phyloP scores from a whole-genome alignment of 2,888 invertebrate species.

The Apotomis turbidana region DNA sequence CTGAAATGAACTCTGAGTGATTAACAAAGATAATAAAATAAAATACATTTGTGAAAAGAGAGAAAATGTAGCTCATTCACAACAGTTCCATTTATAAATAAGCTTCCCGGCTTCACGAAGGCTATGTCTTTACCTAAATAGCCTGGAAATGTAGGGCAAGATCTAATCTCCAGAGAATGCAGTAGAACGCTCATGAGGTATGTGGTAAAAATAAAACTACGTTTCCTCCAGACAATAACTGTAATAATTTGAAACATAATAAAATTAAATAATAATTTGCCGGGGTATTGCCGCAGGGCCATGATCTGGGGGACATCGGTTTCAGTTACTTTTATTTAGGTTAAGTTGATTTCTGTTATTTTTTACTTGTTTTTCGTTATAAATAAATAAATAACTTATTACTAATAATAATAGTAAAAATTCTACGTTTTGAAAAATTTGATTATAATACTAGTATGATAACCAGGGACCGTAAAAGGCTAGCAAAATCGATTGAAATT shows the following conservation, averaged over 20 bases:
- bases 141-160: constrained; percentile 14
- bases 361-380: too few species aligned
- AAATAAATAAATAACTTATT: too few species aligned
- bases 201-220: not conserved
- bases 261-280: not conserved
- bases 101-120: not conserved
- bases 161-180: constrained; percentile 17
- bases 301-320: too few species aligned
- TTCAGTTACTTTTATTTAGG: too few species aligned
- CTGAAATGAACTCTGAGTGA: too few species aligned
- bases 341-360: too few species aligned
- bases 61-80: not conserved
- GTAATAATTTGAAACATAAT: not conserved
- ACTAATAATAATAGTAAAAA: too few species aligned
- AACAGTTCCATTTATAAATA: not conserved
- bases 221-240: not conserved
- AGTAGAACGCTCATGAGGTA: not conserved
- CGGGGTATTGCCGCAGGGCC: too few species aligned
- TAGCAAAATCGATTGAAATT: too few species aligned
- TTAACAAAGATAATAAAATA: not conserved
- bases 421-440: too few species aligned
- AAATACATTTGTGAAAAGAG: not conserved
- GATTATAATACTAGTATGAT: too few species aligned
- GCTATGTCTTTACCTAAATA: not conserved
- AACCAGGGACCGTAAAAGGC: too few species aligned